Percentiles rank a stretch among this genome's conserved stretches.
These are phyloP conservation scores for Pangasius mekongensis DNA, from an alignment of 2,797 vertebrate genomes.

Conservation along the genomic window DNA sequence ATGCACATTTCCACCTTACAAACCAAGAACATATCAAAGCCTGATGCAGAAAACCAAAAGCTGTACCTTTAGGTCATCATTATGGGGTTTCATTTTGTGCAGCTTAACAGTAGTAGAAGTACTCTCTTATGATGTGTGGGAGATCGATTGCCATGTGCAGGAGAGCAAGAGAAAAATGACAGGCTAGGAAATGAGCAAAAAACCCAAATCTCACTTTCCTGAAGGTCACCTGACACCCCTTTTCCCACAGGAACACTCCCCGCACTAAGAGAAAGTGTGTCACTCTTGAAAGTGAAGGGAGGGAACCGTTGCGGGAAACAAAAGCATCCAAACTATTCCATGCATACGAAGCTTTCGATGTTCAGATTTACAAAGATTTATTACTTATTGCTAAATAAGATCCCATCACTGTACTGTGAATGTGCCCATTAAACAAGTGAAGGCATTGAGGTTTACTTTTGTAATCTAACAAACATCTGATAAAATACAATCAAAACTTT, in stretches of 20 bases:
- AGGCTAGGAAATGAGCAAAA: neutral
- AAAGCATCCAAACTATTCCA: neutral
- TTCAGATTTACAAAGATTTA: neutral
- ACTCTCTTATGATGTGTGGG: neutral
- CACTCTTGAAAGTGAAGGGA: neutral
- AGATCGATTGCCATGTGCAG: neutral
- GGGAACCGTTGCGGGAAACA: neutral
- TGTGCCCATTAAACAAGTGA: neutral
- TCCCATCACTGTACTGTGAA: neutral
- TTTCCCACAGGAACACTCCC: neutral
- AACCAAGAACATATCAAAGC: neutral
- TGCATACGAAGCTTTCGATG: neutral
- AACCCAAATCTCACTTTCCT: neutral
- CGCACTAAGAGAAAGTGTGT: neutral
- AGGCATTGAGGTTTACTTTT: neutral
- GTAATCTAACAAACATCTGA: neutral
- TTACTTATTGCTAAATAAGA: neutral
- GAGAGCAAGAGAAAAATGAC: neutral
- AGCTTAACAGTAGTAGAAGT: neutral
- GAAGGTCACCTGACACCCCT: slow-evolving; percentile 35
- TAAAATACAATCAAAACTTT: neutral
- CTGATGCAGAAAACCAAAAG: neutral
- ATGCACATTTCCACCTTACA: slow-evolving; percentile 9
- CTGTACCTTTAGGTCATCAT: neutral
- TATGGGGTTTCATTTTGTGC: neutral